phyloP scores from a whole-genome alignment of 2,888 invertebrate genomes.

The Criorhina ranunculi region DNA sequence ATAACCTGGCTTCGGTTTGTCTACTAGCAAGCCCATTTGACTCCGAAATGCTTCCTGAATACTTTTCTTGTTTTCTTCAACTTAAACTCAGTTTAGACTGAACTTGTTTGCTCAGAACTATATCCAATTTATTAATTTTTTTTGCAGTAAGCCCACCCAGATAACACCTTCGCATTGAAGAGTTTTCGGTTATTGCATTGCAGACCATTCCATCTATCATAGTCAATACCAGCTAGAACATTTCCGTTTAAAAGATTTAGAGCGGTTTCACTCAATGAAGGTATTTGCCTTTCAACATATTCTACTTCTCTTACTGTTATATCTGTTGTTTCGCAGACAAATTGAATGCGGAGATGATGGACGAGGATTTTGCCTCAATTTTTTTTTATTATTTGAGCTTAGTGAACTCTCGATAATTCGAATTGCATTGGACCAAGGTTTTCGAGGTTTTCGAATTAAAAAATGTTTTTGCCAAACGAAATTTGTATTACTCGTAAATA shows the following conservation, averaged over 20 bases:
- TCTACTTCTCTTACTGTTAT: background rate
- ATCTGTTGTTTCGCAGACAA: slow-evolving; percentile 16
- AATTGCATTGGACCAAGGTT: no score
- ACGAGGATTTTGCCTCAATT: slow-evolving; percentile 27
- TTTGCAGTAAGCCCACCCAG: slow-evolving; percentile 4
- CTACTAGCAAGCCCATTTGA: background rate
- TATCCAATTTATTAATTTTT: background rate
- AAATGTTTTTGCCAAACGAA: no score
- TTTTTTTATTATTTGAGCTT: slow-evolving; percentile 11
- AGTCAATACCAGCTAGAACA: background rate
- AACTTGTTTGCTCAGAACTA: background rate
- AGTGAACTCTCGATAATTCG: no score
- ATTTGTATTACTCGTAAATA: no score
- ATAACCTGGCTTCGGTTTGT: slow-evolving; percentile 8
- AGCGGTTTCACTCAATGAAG: background rate
- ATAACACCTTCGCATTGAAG: slow-evolving; percentile 1
- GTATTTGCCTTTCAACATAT: background rate
- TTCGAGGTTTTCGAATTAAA: no score
- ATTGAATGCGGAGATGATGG: slow-evolving; percentile 27
- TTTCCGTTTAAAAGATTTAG: slow-evolving; percentile 3
- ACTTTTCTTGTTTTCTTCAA: background rate
- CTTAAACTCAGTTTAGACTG: background rate
- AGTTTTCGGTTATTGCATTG: background rate
- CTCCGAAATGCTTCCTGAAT: background rate
- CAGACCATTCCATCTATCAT: no score